Percentiles rank a stretch among this genome's conserved stretches.
Evolutionary conservation across 2,113 vertebrate species (phyloP).

Genomic region (Caranx ignobilis): DNA sequence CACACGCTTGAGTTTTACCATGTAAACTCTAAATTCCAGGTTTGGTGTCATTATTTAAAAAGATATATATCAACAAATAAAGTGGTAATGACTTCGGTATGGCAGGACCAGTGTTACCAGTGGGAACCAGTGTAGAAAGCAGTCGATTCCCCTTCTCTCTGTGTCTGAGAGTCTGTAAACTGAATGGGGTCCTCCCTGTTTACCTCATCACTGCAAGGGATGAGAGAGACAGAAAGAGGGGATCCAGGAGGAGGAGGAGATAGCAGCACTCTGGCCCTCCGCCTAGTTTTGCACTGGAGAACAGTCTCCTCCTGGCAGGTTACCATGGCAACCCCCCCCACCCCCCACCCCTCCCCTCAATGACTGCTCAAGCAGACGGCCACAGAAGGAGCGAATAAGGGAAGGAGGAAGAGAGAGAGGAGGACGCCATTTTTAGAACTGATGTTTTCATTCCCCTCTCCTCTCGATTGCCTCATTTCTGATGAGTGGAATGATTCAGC

Average conservation of each 20-base stretch:
- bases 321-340: slow-evolving; percentile 74
- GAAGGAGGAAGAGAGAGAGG: slow-evolving; percentile 5
- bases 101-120: background rate
- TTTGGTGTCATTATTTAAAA: background rate
- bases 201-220: slow-evolving; percentile 66
- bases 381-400: slow-evolving; percentile 41
- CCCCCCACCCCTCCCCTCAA: slow-evolving; percentile 42
- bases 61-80: background rate
- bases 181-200: slow-evolving; percentile 50
- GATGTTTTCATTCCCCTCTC: slow-evolving; percentile 49
- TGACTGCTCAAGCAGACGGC: slow-evolving; percentile 46
- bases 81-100: background rate
- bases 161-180: slow-evolving; percentile 6
- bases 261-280: slow-evolving; percentile 46
- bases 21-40: background rate
- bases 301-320: slow-evolving; percentile 63
- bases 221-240: background rate
- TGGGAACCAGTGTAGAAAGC: background rate
- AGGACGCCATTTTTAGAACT: slow-evolving; percentile 70
- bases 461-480: slow-evolving; percentile 37
- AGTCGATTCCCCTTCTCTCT: background rate
- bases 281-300: slow-evolving; percentile 57
- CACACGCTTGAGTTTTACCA: background rate
- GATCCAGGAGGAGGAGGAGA: slow-evolving; percentile 25
- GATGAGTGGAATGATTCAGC: slow-evolving; percentile 15